Evolutionary conservation across 1,140 invertebrate species (phyloP), one percentile per base, ranked within the genome.

Genomic region (Trigoniulus corallinus): DNA sequence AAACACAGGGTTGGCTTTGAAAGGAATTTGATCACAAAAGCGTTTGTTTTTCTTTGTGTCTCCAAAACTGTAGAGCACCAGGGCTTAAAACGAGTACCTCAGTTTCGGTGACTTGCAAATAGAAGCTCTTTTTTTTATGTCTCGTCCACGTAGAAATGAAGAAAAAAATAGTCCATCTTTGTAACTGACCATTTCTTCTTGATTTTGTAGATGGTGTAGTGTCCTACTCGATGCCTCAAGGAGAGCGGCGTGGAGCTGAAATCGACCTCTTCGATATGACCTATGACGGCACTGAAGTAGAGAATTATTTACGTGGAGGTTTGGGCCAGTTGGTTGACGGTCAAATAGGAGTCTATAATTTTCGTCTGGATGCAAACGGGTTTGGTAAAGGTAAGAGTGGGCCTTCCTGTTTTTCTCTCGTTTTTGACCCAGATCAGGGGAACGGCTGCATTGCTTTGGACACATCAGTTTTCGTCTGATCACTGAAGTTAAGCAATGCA

Each of bases 311-410:
- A 49, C 67, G 73, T 15, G 74, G 79, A 42, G 89, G 89, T 20
- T 68, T 94, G 1, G 91, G 91, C n/a, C 82, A 88, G 62, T 71
- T 95, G 49, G 82, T 80, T 18, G 88, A 94, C 64, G 88, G 89
- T 10, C 75, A 77, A 55, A 73, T 72, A 54, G 86, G 87, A 41
- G 74, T 77, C n/a, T 78, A 82, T 53, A 80, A 87, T 63, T 87
- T 84, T 63, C 74, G 79, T 56, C 66, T 74, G n/a, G 80, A 83
- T 64, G 57, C 61, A 1, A 71, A 71, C 56, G 78, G 76, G 50
- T 70, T 76, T 54, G 80, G 79, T 37, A 81, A 79, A 76, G 79
- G 80, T 82, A 65, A 71, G 59, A 37, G 18, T 29, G 29, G 12
- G 48, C 18, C 20, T 4, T 47, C 4, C 42, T 44, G 42, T 21